Conservation (phyloP, 2,113 vertebrate species). For the Alectura lathami region DNA sequence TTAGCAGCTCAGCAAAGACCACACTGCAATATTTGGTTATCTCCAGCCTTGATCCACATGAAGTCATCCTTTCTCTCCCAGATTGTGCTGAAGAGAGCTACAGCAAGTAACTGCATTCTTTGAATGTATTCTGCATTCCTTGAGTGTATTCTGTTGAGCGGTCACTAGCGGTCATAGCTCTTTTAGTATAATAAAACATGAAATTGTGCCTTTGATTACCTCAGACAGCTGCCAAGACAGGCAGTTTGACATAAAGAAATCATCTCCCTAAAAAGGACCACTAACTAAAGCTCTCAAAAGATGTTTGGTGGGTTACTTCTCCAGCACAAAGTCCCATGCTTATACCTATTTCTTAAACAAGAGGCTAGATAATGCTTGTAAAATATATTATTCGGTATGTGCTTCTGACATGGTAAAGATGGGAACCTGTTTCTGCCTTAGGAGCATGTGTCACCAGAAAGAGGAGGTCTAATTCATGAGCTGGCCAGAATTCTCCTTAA, state of each 20-base stretch:
- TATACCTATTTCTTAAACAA: not conserved
- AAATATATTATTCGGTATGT: not conserved
- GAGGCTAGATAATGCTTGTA: not conserved
- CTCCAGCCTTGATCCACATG: not conserved
- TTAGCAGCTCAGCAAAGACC: not conserved
- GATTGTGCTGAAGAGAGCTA: not conserved
- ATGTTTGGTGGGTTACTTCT: not conserved
- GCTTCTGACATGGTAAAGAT: not conserved
- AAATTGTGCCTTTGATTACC: not conserved
- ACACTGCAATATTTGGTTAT: not conserved
- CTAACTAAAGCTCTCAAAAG: not conserved
- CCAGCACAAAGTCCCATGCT: not conserved
- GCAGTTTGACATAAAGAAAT: not conserved
- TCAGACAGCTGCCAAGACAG: not conserved
- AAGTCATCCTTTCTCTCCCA: not conserved
- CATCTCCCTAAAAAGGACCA: not conserved
- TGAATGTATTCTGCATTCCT: too few relatives aligned
- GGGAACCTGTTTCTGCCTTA: not conserved
- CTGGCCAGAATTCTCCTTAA: not conserved
- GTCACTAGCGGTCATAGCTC: not conserved
- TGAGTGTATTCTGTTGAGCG: not conserved
- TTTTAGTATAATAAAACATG: not conserved
- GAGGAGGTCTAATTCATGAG: not conserved
- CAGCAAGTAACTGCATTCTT: not conserved
- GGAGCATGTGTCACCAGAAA: not conserved